Conservation (phyloP, 23 tunicate genomes). For the Styela clava region DNA sequence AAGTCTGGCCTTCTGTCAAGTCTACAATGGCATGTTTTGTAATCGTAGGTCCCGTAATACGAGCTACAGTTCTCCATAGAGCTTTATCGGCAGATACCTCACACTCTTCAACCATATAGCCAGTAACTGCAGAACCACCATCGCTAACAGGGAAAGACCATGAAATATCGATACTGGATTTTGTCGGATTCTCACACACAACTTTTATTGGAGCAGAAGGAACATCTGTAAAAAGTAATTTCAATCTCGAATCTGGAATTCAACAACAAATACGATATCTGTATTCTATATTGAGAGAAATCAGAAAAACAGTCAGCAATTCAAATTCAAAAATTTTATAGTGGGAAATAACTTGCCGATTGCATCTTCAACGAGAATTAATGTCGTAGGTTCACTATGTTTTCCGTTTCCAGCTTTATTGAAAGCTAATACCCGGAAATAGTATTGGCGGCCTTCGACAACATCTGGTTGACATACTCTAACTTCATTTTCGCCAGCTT, state of each 20-base stretch:
- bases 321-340: too few species aligned
- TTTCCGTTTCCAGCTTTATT: constrained; percentile 27
- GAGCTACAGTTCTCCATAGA: constrained; percentile 17
- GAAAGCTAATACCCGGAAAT: constrained; percentile 28
- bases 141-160: constrained; percentile 22
- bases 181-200: constrained; percentile 10
- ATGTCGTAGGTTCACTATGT: constrained; percentile 27
- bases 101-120: constrained; percentile 36
- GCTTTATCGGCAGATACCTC: not conserved
- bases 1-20: constrained; percentile 21
- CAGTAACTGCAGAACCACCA: constrained; percentile 44
- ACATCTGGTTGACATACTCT: constrained; percentile 15
- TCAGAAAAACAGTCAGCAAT: too few species aligned
- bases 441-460: constrained; percentile 24
- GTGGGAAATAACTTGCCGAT: constrained; percentile 22
- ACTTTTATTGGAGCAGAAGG: constrained; percentile 17
- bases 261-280: too few species aligned
- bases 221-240: constrained; percentile 10
- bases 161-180: not conserved
- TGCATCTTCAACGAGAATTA: constrained; percentile 31
- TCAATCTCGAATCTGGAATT: too few species aligned
- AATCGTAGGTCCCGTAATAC: constrained; percentile 16
- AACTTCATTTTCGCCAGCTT: not conserved
- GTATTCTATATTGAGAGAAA: too few species aligned
- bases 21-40: constrained; percentile 3